Evolutionary conservation across 2,888 invertebrate genomes (phyloP).

Genomic region (Drosophila recens): DNA sequence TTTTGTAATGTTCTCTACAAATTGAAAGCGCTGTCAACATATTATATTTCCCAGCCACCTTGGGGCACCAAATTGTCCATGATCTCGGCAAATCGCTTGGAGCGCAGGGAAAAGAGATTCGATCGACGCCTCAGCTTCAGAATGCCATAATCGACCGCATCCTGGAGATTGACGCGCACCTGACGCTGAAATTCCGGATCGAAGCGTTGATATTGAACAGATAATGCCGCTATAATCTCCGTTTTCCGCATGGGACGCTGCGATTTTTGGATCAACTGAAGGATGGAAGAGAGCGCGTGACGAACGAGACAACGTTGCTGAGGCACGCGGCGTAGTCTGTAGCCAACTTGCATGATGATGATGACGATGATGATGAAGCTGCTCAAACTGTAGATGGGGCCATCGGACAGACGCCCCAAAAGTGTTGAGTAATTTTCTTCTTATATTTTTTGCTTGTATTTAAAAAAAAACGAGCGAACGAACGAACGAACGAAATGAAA

Average conservation of each 20-base stretch:
- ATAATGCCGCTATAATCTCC: constrained; percentile 44
- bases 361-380: not conserved
- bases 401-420: constrained; percentile 15
- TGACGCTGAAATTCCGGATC: constrained; percentile 64
- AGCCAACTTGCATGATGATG: constrained; percentile 30
- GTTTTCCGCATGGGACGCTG: constrained; percentile 44
- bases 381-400: not conserved
- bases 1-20: not conserved
- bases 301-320: constrained; percentile 41
- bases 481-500: constrained; percentile 16
- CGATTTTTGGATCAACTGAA: constrained; percentile 37
- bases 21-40: not conserved
- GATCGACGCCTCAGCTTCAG: constrained; percentile 36
- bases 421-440: constrained; percentile 8
- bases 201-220: constrained; percentile 31
- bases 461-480: not conserved
- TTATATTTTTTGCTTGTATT: not conserved
- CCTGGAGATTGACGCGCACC: constrained; percentile 47
- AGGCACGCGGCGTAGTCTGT: constrained; percentile 25
- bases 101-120: constrained; percentile 37
- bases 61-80: constrained; percentile 21
- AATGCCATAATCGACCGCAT: constrained; percentile 61
- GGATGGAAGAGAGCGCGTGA: constrained; percentile 39
- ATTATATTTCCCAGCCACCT: not conserved
- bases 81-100: constrained; percentile 40